Base-by-base conservation (phyloP, 2,113 vertebrate genomes). In the Pseudorasbora parva region DNA sequence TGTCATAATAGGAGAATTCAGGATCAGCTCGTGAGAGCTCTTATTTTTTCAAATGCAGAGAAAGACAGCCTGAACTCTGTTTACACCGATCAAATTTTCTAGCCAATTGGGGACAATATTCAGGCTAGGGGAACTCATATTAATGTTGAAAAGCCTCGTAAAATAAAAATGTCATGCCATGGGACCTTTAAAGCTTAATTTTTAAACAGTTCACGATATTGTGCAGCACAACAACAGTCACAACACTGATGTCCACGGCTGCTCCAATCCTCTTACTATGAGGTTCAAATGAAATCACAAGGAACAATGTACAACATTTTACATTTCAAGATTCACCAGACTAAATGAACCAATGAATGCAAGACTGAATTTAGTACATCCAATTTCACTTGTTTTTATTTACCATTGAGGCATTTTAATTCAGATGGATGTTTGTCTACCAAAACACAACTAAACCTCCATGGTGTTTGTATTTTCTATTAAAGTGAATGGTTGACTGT, bases 141-240 rank as follows among this genome's bases (percentile, higher is more conserved):
- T n/a, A n/a, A n/a, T n/a, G n/a, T n/a, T n/a, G n/a, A n/a, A n/a
- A n/a, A n/a, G n/a, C n/a, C n/a, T n/a, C n/a, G n/a, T n/a, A n/a
- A n/a, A n/a, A n/a, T n/a, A n/a, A n/a, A n/a, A n/a, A n/a, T n/a
- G n/a, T n/a, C n/a, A n/a, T n/a, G n/a, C n/a, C n/a, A n/a, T n/a
- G n/a, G n/a, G n/a, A n/a, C n/a, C n/a, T n/a, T n/a, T n/a, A 78
- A 80, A 75, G n/a, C 47, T 75, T 82, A 30, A 78, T 82, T 56
- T 56, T 23, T 66, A 47, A 84, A 82, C 15, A 45, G 64, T 21
- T 72, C 69, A 47, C 51, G 66, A 59, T 47, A 41, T 73, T 12
- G 78, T 59, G 27, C 57, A 10, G 23, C 25, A 66, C 41, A 30
- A 17, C 59, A 30, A 21, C 4, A 4, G 77, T 66, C 15, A 79